Percentiles rank a stretch among this genome's conserved stretches.
phyloP scores from a whole-genome alignment of 2,113 vertebrate species.

The Cyanoderma ruficeps region DNA sequence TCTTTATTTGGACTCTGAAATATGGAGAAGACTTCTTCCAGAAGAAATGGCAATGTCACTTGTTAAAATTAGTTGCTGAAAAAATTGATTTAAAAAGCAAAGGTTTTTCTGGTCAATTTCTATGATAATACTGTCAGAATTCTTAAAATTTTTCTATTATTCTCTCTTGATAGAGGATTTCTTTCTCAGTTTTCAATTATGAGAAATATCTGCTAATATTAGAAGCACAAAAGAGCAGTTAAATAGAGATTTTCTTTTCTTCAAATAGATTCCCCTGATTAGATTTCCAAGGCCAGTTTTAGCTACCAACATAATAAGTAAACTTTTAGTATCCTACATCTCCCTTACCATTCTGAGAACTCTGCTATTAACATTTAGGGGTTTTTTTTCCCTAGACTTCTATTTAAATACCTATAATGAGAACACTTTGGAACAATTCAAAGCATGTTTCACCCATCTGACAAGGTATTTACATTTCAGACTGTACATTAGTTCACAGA shows the following conservation, averaged over 20 bases:
- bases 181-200: not conserved
- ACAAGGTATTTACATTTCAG: not conserved
- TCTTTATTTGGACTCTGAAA: not conserved
- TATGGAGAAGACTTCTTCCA: not conserved
- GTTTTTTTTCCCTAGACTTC: not conserved
- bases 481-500: not conserved
- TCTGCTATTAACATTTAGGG: not conserved
- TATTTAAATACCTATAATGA: not conserved
- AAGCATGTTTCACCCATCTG: not conserved
- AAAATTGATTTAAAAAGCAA: not conserved
- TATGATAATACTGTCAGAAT: not conserved
- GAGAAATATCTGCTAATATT: not conserved
- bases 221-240: not conserved
- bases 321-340: not conserved
- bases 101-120: not conserved
- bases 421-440: not conserved
- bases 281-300: not conserved
- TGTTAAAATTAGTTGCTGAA: not conserved
- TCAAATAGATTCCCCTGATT: not conserved
- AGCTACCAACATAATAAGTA: not conserved
- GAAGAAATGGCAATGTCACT: not conserved
- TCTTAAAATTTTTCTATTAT: not conserved
- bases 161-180: not conserved
- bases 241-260: not conserved
- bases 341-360: not conserved